Percentiles rank a stretch among this genome's conserved stretches.
Conservation (phyloP, 2,113 vertebrate species). For the Coptodon bakossiorum region DNA sequence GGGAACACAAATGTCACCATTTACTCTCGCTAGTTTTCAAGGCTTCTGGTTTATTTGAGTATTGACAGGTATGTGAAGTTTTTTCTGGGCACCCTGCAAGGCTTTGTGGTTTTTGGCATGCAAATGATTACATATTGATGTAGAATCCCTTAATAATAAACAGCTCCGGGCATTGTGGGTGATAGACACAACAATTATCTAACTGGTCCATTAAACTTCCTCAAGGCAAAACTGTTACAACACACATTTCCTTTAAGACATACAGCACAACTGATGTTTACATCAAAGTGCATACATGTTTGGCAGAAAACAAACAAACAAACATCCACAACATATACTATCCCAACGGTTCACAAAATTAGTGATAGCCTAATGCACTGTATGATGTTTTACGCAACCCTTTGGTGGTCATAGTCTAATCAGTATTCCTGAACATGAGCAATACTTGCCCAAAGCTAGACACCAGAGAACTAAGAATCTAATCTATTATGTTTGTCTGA, state of each 20-base stretch:
- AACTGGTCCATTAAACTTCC: not conserved
- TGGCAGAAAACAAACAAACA: not conserved
- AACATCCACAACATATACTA: not conserved
- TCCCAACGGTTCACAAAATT: not conserved
- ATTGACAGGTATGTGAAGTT: not conserved
- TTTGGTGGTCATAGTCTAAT: not conserved
- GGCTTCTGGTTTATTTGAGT: not conserved
- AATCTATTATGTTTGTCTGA: slow-evolving; percentile 31
- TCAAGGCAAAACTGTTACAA: not conserved
- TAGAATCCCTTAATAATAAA: not conserved
- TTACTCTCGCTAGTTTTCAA: not conserved
- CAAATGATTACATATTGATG: not conserved
- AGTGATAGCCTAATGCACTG: not conserved
- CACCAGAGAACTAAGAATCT: not conserved
- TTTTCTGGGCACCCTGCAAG: not conserved
- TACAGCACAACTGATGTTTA: not conserved
- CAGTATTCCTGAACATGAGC: not conserved
- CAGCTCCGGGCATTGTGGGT: not conserved
- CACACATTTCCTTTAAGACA: not conserved
- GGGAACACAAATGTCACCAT: not conserved
- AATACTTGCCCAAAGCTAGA: not conserved
- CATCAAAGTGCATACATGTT: not conserved
- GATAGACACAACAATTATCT: not conserved
- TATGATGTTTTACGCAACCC: not conserved
- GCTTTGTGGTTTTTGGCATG: not conserved